Evolutionary conservation across 2,113 vertebrate genomes (phyloP).

Genomic region (Nyctibius bracteatus): DNA sequence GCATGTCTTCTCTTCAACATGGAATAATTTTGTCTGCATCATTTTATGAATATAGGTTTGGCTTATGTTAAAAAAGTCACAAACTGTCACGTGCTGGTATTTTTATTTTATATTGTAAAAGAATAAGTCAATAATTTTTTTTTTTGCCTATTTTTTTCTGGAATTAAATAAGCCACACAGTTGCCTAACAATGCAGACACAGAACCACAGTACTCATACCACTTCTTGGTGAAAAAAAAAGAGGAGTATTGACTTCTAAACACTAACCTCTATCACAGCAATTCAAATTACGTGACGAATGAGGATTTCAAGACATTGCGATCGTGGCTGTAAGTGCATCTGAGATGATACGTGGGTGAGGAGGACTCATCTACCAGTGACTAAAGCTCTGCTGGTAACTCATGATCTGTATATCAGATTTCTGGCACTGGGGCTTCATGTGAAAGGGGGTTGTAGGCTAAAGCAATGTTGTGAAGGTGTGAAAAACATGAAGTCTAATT

Average conservation of each 20-base stretch:
- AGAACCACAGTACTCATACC: background rate
- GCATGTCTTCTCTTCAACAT: background rate
- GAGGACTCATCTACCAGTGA: background rate
- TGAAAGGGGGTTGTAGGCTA: background rate
- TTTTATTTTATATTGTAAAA: background rate
- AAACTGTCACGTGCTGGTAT: background rate
- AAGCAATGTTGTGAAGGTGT: background rate
- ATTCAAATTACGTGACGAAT: background rate
- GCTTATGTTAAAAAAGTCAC: background rate
- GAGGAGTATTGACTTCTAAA: background rate
- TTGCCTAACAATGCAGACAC: constrained; percentile 29
- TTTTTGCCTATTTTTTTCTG: background rate
- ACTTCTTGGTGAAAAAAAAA: background rate
- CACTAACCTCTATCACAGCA: background rate
- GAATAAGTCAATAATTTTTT: background rate
- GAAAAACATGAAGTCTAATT: background rate
- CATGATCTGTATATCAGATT: background rate
- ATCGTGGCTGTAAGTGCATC: background rate
- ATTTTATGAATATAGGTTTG: background rate
- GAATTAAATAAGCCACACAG: background rate
- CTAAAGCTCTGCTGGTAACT: background rate
- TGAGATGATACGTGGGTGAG: background rate
- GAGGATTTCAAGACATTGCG: background rate
- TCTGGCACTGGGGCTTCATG: background rate
- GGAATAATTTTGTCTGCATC: background rate